Evolutionary conservation across 1,140 invertebrate species (phyloP).

Genomic region (Augochlora pura): DNA sequence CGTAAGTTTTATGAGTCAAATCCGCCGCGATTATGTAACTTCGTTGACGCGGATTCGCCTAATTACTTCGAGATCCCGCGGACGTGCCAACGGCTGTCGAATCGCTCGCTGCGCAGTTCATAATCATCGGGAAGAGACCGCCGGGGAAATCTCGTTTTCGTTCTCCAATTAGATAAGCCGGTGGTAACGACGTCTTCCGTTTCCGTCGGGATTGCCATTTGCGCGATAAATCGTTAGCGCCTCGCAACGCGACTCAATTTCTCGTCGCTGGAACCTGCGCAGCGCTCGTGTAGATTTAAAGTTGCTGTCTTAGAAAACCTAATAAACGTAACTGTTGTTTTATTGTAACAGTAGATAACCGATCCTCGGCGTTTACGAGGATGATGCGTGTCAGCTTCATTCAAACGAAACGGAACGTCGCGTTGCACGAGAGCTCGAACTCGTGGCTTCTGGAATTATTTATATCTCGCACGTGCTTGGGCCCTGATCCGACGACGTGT

Average conservation of each 20-base stretch:
- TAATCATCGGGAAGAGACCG: background rate
- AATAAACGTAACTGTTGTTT: no score
- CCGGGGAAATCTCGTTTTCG: background rate
- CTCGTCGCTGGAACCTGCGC: no score
- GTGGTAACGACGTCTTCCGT: no score
- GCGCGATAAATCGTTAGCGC: background rate
- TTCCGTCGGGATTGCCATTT: background rate
- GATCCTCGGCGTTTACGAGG: background rate
- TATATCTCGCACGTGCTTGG: slow-evolving; percentile 37
- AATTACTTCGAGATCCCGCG: slow-evolving; percentile 45
- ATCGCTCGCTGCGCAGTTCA: slow-evolving; percentile 31
- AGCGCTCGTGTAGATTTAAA: no score
- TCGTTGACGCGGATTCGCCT: slow-evolving; percentile 44
- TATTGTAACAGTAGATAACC: no score
- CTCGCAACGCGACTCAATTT: background rate
- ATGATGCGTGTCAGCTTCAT: slow-evolving; percentile 12
- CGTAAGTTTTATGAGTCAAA: slow-evolving; percentile 35
- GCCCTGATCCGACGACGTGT: slow-evolving; percentile 13
- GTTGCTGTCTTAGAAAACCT: no score
- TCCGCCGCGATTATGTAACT: slow-evolving; percentile 40
- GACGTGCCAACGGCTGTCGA: slow-evolving; percentile 32
- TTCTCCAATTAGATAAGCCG: background rate
- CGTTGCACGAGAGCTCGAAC: background rate
- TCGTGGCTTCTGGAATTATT: slow-evolving; percentile 41
- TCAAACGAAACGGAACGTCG: background rate